Percentiles rank a stretch among this genome's conserved stretches.
phyloP scores from a whole-genome alignment of 2,113 vertebrate genomes.

The Corythaeola cristata region DNA sequence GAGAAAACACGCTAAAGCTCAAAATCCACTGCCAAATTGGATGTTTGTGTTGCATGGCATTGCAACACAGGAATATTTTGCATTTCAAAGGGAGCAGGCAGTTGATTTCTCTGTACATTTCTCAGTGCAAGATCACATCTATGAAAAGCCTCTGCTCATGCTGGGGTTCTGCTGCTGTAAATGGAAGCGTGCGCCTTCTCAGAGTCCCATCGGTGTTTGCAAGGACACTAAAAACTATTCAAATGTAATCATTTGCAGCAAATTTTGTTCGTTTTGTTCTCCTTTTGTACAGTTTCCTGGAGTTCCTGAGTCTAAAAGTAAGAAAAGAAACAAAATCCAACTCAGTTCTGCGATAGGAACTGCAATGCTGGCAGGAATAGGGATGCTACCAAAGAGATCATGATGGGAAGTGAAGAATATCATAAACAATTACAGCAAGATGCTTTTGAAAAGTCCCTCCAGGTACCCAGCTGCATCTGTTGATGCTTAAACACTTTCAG shows the following conservation, averaged over 20 bases:
- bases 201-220: rapidly evolving
- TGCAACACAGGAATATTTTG: not conserved
- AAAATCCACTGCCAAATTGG: not conserved
- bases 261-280: not conserved
- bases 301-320: not conserved
- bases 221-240: not conserved
- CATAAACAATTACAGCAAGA: conserved; percentile 46
- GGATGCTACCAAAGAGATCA: not conserved
- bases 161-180: not conserved
- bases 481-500: conserved; percentile 21
- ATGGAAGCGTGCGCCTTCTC: not conserved
- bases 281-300: not conserved
- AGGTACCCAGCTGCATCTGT: conserved; percentile 60
- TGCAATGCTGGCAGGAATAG: not conserved
- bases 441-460: conserved; percentile 41
- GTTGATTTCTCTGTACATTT: not conserved
- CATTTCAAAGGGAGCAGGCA: not conserved
- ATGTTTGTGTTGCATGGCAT: not conserved
- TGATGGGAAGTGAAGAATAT: conserved; percentile 24
- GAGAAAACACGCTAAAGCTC: not conserved
- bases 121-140: not conserved
- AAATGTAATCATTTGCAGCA: not conserved
- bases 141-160: not conserved
- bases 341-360: not conserved
- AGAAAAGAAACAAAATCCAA: not conserved